Evolutionary conservation across 2,888 invertebrate species (phyloP), one percentile per base, ranked within the genome.

Genomic region (Melanophora roralis): DNA sequence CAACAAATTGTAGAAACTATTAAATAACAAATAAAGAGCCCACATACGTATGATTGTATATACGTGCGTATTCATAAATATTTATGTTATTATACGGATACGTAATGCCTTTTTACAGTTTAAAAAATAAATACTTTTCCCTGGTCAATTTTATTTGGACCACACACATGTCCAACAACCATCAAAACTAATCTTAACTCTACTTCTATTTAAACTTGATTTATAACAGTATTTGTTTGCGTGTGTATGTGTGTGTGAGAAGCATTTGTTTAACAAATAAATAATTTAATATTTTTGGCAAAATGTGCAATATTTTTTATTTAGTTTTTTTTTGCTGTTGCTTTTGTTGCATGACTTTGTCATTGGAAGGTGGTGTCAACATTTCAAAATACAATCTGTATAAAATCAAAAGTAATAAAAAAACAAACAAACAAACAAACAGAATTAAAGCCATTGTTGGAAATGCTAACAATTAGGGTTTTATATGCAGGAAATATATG

Each of bases 321-420:
- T 43, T 49, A 8, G 16, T 47, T 1, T 43, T 69, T n/a, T n/a
- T 9, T 11, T 65, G 19, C 8, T 14, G 16, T 32, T 36, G 38
- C 1, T 68, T 60, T 0, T 55, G 60, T 65, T 80, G 76, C 79
- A 74, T 75, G 69, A 65, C 51, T 65, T 59, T 69, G 65, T 79
- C 79, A 79, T 59, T 74, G 74, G 75, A 59, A 71, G 79, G 79
- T 79, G 79, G 79, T 79, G 74, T 74, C 79, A 79, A 69, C 76
- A 57, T 76, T 69, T 49, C 47, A 74, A 59, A 76, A 69, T 47
- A 68, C 55, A 68, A 68, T 69, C 67, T 62, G 68, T 38, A 69
- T 49, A 75, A 68, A 60, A 75, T 67, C 67, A 51, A 69, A 55
- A 75, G 51, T 75, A 19, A 14, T 47, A 45, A 62, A 62, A 27